phyloP scores from a whole-genome alignment of 2,888 invertebrate species.

The Drosophila greeni region DNA sequence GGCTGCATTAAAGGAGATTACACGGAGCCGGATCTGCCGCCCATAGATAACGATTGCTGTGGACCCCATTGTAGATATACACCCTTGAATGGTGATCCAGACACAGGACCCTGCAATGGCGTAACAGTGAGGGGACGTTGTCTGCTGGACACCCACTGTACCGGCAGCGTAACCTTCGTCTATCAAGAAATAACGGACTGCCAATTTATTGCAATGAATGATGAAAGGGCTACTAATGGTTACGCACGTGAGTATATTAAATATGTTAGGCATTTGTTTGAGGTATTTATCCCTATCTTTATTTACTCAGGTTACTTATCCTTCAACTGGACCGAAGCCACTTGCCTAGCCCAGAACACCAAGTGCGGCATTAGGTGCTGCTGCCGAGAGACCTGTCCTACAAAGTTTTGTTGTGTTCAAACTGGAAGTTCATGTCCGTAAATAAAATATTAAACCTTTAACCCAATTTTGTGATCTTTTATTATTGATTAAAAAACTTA shows the following conservation, averaged over 20 bases:
- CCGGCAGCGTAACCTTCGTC: not conserved
- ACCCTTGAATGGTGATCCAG: not conserved
- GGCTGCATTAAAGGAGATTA: not conserved
- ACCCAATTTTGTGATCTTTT: not conserved
- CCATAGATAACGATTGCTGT: conserved; percentile 32
- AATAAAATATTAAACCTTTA: not conserved
- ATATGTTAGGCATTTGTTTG: not conserved
- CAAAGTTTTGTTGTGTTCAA: conserved; percentile 21
- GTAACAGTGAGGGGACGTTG: not conserved
- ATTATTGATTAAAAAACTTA: not conserved
- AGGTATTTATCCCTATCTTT: not conserved
- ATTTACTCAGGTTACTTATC: conserved; percentile 2
- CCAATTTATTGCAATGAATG: not conserved
- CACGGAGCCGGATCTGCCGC: conserved; percentile 20
- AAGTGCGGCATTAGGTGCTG: conserved; percentile 34
- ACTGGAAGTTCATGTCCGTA: not conserved
- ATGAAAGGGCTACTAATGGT: not conserved
- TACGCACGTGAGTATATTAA: conserved; percentile 28
- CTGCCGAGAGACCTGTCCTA: conserved; percentile 31
- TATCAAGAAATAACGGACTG: not conserved
- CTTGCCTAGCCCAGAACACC: not conserved
- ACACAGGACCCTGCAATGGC: not conserved
- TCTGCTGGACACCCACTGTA: conserved; percentile 29
- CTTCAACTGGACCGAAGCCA: not conserved
- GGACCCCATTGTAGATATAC: conserved; percentile 16